A percentile compares a stretch with the other conserved stretches of the same genome.
These are phyloP conservation scores for Acrocephalus scirpaceus DNA, from an alignment of 2,797 vertebrate genomes.

Conservation along the genomic window DNA sequence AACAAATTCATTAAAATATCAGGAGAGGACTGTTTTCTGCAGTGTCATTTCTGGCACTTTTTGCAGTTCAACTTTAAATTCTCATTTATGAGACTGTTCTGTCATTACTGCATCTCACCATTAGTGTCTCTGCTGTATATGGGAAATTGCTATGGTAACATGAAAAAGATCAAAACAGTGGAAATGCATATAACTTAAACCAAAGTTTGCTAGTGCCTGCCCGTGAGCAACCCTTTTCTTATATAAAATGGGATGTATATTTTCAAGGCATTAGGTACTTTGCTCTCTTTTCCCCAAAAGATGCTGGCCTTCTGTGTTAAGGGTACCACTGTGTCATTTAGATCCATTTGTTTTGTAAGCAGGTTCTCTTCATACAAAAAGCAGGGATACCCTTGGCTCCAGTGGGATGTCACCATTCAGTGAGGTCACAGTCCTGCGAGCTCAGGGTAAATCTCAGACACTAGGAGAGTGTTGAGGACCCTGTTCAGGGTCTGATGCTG, in stretches of 20 bases:
- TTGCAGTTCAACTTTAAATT: neutral
- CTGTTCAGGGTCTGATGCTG: neutral
- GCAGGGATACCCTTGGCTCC: neutral
- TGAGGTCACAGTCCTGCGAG: neutral
- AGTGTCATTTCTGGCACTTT: neutral
- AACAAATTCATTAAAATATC: neutral
- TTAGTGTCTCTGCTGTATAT: neutral
- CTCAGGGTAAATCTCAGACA: neutral
- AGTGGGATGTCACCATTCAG: neutral
- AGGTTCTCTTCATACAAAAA: neutral
- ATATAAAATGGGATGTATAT: neutral
- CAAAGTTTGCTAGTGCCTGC: neutral
- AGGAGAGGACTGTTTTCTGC: neutral
- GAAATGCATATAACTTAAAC: neutral
- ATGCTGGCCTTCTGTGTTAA: neutral
- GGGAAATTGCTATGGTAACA: slow-evolving; percentile 42
- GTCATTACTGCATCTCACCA: slow-evolving; percentile 8
- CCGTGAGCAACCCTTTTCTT: neutral
- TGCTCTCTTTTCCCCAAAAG: neutral
- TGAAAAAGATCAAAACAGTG: slow-evolving; percentile 6
- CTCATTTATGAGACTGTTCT: neutral
- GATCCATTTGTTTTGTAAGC: neutral
- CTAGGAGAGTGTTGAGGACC: neutral
- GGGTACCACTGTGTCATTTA: neutral
- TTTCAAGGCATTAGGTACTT: neutral